These are phyloP conservation scores for Ginglymostoma cirratum DNA, from an alignment of 2,113 vertebrate species.

Conservation along the genomic window DNA sequence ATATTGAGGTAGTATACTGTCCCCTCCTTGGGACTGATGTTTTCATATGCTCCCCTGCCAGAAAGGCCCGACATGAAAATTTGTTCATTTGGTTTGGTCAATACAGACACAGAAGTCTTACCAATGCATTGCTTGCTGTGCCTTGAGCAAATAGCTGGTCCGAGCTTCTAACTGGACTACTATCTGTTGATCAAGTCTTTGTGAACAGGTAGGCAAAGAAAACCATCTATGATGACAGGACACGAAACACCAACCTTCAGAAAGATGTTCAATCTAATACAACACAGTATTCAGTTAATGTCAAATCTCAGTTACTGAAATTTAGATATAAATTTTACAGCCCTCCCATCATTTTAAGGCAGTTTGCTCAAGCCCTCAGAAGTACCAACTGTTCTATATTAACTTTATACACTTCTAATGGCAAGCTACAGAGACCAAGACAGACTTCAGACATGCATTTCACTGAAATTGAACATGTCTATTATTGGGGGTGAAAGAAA, in stretches of 20 bases:
- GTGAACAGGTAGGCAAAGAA: conserved; percentile 72
- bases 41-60: conserved; percentile 74
- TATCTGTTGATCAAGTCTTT: conserved; percentile 56
- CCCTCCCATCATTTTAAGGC: conserved; percentile 44
- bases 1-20: conserved; percentile 79
- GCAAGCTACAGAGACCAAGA: conserved; percentile 17
- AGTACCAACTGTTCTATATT: conserved; percentile 14
- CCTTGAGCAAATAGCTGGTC: conserved; percentile 49
- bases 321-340: conserved; percentile 45
- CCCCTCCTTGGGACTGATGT: conserved; percentile 65
- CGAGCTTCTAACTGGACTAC: conserved; percentile 46
- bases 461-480: conserved; percentile 8
- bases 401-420: conserved; percentile 27
- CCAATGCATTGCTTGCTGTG: neutral
- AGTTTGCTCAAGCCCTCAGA: conserved; percentile 18
- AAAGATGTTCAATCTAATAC: conserved; percentile 40
- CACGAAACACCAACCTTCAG: conserved; percentile 56
- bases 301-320: conserved; percentile 50
- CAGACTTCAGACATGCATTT: conserved; percentile 26
- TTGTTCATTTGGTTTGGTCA: conserved; percentile 43
- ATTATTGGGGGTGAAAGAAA: neutral
- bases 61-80: conserved; percentile 55
- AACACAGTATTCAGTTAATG: conserved; percentile 47
- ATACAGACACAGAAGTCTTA: conserved; percentile 38
- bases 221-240: conserved; percentile 68